Percentiles rank a stretch among this genome's conserved stretches.
phyloP scores from a whole-genome alignment of 2,113 vertebrate species.

The Lamprologus lemairii region DNA sequence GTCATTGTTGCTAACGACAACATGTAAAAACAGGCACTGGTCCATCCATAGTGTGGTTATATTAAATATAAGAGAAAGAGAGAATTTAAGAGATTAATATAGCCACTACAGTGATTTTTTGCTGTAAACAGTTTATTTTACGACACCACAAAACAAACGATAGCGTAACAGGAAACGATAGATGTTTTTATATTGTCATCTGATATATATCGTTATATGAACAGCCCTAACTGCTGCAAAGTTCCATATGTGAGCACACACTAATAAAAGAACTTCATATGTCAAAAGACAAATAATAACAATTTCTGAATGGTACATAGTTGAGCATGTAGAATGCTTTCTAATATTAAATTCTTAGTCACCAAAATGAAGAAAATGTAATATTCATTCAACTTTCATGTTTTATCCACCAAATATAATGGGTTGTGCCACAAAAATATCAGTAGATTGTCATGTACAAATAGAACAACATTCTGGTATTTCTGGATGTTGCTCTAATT shows the following conservation, averaged over 20 bases:
- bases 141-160: rapidly evolving
- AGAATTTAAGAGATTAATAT: background rate
- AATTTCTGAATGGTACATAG: background rate
- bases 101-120: background rate
- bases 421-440: background rate
- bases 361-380: background rate
- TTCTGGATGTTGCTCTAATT: background rate
- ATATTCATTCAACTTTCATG: background rate
- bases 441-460: background rate
- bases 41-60: too few species aligned
- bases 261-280: background rate
- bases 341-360: background rate
- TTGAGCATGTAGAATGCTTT: background rate
- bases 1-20: too few species aligned
- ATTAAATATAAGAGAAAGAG: too few species aligned
- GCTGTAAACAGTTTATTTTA: background rate
- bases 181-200: background rate
- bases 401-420: background rate
- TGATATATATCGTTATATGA: background rate
- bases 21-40: too few species aligned
- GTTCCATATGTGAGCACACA: background rate
- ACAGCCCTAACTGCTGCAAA: background rate
- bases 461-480: background rate
- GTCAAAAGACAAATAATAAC: background rate
- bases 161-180: rapidly evolving